Percentiles rank a stretch among this genome's conserved stretches.
Evolutionary conservation across 2,888 invertebrate species (phyloP).

Genomic region (Acrocyrtus sp.): DNA sequence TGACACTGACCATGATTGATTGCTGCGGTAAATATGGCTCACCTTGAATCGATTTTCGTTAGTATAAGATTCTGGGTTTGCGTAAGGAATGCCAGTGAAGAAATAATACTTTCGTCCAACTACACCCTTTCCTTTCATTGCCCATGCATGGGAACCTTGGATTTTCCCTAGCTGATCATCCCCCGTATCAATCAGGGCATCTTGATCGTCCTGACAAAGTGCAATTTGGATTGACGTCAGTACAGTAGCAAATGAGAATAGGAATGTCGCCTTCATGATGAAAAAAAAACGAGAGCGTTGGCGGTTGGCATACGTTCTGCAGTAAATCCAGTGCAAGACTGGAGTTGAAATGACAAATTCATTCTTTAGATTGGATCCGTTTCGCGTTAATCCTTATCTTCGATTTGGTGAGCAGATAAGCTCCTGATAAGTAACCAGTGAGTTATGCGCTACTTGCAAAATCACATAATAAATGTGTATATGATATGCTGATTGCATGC

Average conservation of each 20-base stretch:
- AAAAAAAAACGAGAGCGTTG: neutral
- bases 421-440: too few relatives aligned
- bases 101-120: constrained; percentile 24
- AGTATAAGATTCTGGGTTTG: constrained; percentile 29
- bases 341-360: too few relatives aligned
- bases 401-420: too few relatives aligned
- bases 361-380: too few relatives aligned
- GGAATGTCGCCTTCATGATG: neutral
- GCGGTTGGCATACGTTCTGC: neutral
- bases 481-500: too few relatives aligned
- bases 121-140: neutral
- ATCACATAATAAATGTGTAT: too few relatives aligned
- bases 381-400: too few relatives aligned
- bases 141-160: constrained; percentile 15
- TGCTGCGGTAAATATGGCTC: too few relatives aligned
- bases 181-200: constrained; percentile 30
- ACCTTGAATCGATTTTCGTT: constrained; percentile 43
- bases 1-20: too few relatives aligned
- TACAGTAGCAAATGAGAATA: neutral
- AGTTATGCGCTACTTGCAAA: too few relatives aligned
- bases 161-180: constrained; percentile 32
- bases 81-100: constrained; percentile 41
- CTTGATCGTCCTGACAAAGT: neutral
- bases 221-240: neutral
- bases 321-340: neutral